These are phyloP conservation scores for Loxodonta africana DNA, from an alignment of 2,113 vertebrate genomes.

Conservation along the genomic window DNA sequence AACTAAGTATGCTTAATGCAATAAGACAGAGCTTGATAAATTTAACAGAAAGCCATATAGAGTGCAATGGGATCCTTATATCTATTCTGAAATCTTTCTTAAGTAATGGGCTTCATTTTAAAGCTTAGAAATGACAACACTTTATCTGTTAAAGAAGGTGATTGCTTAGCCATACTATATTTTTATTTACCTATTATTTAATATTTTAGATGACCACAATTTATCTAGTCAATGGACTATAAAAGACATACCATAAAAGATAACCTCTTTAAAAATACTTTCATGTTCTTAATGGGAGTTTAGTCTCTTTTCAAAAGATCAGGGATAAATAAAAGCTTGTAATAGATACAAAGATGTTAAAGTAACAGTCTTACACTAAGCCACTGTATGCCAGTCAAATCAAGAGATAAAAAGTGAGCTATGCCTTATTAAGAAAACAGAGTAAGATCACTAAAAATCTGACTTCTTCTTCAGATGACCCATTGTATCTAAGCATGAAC, in stretches of 20 bases:
- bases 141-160: constrained; percentile 47
- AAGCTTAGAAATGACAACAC: constrained; percentile 19
- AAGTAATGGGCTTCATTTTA: constrained; percentile 41
- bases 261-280: constrained; percentile 72
- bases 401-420: constrained; percentile 58
- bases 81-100: constrained; percentile 31
- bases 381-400: constrained; percentile 52
- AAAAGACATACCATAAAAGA: constrained; percentile 61
- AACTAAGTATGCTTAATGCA: constrained; percentile 41
- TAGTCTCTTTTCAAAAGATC: constrained; percentile 57
- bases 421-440: constrained; percentile 35
- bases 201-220: constrained; percentile 42
- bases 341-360: constrained; percentile 62
- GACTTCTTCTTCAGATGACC: constrained; percentile 48
- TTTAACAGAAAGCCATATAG: constrained; percentile 59
- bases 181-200: constrained; percentile 64
- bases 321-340: constrained; percentile 70
- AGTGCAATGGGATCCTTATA: neutral
- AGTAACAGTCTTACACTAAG: constrained; percentile 57
- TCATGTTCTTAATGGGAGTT: constrained; percentile 60
- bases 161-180: neutral
- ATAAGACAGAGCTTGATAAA: constrained; percentile 32
- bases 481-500: constrained; percentile 16
- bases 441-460: neutral
- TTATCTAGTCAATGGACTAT: constrained; percentile 27